phyloP scores from a whole-genome alignment of 2,888 invertebrate species.

The Campaea margaritaria region DNA sequence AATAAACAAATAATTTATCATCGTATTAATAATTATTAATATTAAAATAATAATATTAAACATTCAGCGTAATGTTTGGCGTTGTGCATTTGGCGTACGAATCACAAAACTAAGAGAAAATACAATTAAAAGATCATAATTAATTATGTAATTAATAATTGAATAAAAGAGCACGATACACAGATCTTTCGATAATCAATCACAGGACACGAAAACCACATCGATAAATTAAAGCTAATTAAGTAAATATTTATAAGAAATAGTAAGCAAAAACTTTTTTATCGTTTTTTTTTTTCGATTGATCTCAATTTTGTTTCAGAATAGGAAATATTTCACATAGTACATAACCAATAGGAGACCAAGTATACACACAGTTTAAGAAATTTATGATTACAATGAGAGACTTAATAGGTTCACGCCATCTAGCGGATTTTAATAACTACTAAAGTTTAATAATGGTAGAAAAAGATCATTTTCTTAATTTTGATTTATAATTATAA shows the following conservation, averaged over 20 bases:
- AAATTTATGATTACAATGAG: no score
- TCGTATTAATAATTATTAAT: neutral
- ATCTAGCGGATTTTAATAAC: no score
- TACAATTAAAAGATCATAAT: neutral
- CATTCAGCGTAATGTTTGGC: constrained; percentile 4
- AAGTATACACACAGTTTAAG: neutral
- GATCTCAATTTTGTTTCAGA: neutral
- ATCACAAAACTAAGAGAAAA: neutral
- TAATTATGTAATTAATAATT: neutral
- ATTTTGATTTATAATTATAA: no score
- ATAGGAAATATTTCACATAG: constrained; percentile 2
- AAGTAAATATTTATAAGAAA: neutral
- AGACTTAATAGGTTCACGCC: no score
- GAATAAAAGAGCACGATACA: constrained; percentile 22
- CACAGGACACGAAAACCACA: constrained; percentile 38
- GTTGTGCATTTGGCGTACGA: constrained; percentile 8
- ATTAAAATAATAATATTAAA: neutral
- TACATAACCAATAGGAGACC: constrained; percentile 18
- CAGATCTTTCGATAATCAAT: constrained; percentile 32
- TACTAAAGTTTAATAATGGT: no score
- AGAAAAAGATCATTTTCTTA: no score
- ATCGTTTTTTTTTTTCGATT: neutral
- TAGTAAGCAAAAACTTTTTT: no score
- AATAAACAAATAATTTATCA: neutral
- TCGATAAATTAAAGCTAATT: constrained; percentile 20